Percentiles rank a stretch among this genome's conserved stretches.
phyloP scores from a whole-genome alignment of 2,888 invertebrate species.

The Protophormia terraenovae region DNA sequence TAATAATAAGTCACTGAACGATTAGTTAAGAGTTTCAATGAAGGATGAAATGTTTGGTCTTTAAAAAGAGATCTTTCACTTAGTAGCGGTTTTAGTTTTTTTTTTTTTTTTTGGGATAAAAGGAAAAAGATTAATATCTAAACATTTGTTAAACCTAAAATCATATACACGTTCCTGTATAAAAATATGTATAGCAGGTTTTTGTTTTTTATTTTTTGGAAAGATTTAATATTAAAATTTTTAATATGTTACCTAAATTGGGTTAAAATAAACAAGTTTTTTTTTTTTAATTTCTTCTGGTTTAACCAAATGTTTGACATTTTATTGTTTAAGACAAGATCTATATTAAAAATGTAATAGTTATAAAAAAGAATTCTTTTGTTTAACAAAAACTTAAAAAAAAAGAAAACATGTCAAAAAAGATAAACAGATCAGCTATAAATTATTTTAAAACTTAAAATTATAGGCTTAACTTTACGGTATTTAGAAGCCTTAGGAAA shows the following conservation, averaged over 20 bases:
- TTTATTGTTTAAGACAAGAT: neutral
- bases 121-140: neutral
- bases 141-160: neutral
- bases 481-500: too few relatives aligned
- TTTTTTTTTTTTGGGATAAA: neutral
- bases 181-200: neutral
- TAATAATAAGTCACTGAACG: conserved; percentile 20
- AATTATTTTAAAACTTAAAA: neutral
- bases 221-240: neutral
- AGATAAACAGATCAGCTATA: neutral
- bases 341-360: neutral
- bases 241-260: conserved; percentile 31
- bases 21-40: neutral
- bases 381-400: neutral
- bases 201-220: neutral
- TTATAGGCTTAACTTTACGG: too few relatives aligned
- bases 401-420: neutral
- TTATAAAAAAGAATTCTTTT: neutral
- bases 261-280: conserved; percentile 50
- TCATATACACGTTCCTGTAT: neutral
- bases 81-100: neutral
- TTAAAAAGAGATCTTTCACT: neutral
- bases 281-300: neutral
- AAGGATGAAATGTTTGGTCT: neutral
- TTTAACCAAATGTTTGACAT: conserved; percentile 5